Percentiles rank a stretch among this genome's conserved stretches.
phyloP scores from a whole-genome alignment of 2,888 invertebrate species.

The Nycteola revayana region DNA sequence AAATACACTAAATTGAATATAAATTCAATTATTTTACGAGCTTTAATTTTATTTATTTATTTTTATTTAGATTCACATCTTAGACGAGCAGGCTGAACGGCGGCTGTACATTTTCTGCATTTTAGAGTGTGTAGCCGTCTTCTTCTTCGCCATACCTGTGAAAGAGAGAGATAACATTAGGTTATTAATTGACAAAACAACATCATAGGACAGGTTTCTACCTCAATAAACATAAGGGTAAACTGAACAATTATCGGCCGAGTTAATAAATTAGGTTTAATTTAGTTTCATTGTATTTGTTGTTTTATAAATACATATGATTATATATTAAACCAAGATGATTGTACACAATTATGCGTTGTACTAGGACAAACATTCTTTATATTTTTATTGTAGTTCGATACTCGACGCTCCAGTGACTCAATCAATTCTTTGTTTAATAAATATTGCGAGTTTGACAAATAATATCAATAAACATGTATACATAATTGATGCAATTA shows the following conservation, averaged over 20 bases:
- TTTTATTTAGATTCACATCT: slow-evolving; percentile 29
- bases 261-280: background rate
- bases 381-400: too few species aligned
- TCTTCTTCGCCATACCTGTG: slow-evolving; percentile 49
- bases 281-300: too few species aligned
- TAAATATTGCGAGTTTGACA: too few species aligned
- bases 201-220: slow-evolving; percentile 25
- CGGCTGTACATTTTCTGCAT: slow-evolving; percentile 34
- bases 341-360: too few species aligned
- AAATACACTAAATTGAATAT: slow-evolving; percentile 21
- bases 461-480: too few species aligned
- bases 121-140: slow-evolving; percentile 24
- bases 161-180: slow-evolving; percentile 54
- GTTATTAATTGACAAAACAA: slow-evolving; percentile 51
- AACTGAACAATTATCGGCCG: slow-evolving; percentile 10
- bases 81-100: slow-evolving; percentile 34
- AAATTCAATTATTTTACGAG: slow-evolving; percentile 6
- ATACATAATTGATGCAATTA: too few species aligned
- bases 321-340: too few species aligned
- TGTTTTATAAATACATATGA: too few species aligned
- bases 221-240: slow-evolving; percentile 31
- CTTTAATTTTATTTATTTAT: slow-evolving; percentile 9
- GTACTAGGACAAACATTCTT: too few species aligned
- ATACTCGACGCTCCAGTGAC: too few species aligned
- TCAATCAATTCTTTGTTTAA: too few species aligned